Conservation (phyloP, 2,888 invertebrate genomes). For the Myathropa florea region DNA sequence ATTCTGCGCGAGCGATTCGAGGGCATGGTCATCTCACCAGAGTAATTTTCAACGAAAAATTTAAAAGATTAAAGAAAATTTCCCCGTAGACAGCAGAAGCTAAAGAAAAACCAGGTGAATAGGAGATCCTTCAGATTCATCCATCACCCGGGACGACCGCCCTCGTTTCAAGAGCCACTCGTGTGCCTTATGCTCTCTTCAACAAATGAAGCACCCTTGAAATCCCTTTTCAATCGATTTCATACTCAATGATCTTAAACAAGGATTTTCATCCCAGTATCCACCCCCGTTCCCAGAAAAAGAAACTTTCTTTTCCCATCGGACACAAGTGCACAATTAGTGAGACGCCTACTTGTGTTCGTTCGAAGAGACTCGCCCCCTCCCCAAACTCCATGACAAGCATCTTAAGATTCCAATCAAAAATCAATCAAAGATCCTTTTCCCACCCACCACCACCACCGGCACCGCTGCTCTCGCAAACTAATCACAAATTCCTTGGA, state of each 20-base stretch:
- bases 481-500: conserved; percentile 46
- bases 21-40: too few relatives aligned
- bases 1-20: too few relatives aligned
- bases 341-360: neutral
- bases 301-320: neutral
- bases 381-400: neutral
- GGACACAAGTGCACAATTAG: neutral
- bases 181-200: neutral
- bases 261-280: neutral
- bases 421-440: conserved; percentile 64
- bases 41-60: too few relatives aligned
- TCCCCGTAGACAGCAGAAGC: too few relatives aligned
- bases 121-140: too few relatives aligned
- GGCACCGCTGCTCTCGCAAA: conserved; percentile 3
- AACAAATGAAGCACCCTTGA: neutral
- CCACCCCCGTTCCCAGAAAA: neutral
- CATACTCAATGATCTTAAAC: neutral
- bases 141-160: too few relatives aligned
- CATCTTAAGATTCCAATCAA: conserved; percentile 26
- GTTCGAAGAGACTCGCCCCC: neutral
- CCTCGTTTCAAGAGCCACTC: neutral
- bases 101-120: too few relatives aligned
- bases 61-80: too few relatives aligned
- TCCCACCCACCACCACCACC: too few relatives aligned
- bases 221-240: neutral